Evolutionary conservation across 2,888 invertebrate genomes (phyloP), one percentile per base, ranked within the genome.

Genomic region (Beris chalybata): DNA sequence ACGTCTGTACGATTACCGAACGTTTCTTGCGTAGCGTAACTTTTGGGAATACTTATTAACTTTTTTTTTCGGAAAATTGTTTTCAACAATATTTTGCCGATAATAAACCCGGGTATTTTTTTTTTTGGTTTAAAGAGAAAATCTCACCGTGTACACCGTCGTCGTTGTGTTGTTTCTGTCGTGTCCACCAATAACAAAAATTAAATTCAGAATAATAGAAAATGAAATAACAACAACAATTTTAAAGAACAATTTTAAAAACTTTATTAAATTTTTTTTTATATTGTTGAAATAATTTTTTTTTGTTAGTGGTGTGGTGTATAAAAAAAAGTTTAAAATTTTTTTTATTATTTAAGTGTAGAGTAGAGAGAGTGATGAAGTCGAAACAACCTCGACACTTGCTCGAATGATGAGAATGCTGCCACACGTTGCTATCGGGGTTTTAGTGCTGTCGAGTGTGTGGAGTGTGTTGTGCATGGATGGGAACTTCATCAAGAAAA

Each of bases 311-410:
- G 61, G 61, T 61, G 38, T 47, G 32, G 52, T 61, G 43, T 50
- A 43, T 52, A 64, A 53, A 54, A 64, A 32, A 22, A 54, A 54
- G 47, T 56, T 55, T 47, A 47, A 54, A 54, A 54, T 64, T 53
- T 64, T 64, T 64, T 43, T 64, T 47, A 38, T 53, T 64, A 53
- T 54, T 56, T 22, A 56, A 65, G 56, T 55, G 45, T 56, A 57
- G 50, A 57, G 57, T 57, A 69, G 59, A 67, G 67, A 69, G 63
- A 61, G 58, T 69, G 43, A 65, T 67, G 67, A 69, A 69, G 69
- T 69, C 69, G 69, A 67, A 69, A 69, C 69, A 69, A 69, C 69
- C 69, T 69, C 69, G 69, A 69, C 69, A 69, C 69, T 69, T 69
- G 69, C 67, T 69, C 69, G 69, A 69, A 69, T 69, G 65, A 69